Evolutionary conservation across 1,140 invertebrate genomes (phyloP).

Genomic region (Zophobas morio): DNA sequence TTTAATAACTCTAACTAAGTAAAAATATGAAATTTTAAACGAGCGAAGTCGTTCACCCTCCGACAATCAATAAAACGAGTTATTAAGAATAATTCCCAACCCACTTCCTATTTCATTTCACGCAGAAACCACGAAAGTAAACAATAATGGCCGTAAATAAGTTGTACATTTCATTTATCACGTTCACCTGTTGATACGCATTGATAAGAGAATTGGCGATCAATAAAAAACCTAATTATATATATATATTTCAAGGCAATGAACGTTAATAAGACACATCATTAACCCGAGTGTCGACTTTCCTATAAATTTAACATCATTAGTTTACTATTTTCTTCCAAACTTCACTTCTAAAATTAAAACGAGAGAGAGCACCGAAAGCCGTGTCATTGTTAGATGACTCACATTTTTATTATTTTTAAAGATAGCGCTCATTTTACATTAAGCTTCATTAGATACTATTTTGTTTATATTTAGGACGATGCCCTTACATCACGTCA

Average conservation of each 20-base stretch:
- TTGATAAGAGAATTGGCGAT: constrained; percentile 7
- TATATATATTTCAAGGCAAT: not conserved
- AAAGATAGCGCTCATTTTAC: not conserved
- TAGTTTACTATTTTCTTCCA: not conserved
- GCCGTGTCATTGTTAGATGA: not conserved
- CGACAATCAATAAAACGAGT: not conserved
- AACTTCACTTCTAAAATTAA: not conserved
- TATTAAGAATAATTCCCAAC: not conserved
- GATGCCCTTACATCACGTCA: constrained; percentile 26
- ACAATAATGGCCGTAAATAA: constrained; percentile 1
- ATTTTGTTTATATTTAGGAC: constrained; percentile 20
- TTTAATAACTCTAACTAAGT: no score
- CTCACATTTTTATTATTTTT: not conserved
- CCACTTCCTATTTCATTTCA: not conserved
- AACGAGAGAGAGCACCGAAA: not conserved
- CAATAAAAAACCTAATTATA: not conserved
- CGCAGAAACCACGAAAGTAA: not conserved
- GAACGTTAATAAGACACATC: no score
- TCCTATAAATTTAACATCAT: not conserved
- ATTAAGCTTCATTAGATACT: not conserved
- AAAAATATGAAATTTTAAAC: no score
- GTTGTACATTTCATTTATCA: not conserved
- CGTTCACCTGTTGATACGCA: constrained; percentile 1
- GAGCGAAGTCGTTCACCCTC: not conserved
- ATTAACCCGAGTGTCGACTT: no score